A percentile compares a stretch with the other conserved stretches of the same genome.
Evolutionary conservation across 2,888 invertebrate species (phyloP).

Genomic region (Tenthredo distinguenda): DNA sequence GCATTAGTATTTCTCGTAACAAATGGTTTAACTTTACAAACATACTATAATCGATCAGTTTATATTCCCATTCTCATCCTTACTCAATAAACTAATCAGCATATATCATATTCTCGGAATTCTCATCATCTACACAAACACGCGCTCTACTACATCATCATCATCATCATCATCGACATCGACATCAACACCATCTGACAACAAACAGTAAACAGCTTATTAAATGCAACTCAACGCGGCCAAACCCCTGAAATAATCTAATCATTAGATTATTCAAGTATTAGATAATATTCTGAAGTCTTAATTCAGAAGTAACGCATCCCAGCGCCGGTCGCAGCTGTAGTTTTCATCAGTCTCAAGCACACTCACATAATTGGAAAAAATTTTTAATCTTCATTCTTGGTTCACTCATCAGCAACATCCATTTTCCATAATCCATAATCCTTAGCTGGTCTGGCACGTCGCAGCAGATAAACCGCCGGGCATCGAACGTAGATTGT

Average conservation of each 20-base stretch:
- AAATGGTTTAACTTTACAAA: conserved; percentile 51
- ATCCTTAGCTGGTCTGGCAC: conserved; percentile 66
- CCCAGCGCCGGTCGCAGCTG: conserved; percentile 52
- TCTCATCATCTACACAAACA: conserved; percentile 49
- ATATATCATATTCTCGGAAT: conserved; percentile 51
- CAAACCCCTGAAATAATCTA: background rate
- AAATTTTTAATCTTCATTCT: conserved; percentile 51
- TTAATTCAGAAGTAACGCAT: background rate
- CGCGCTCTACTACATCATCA: conserved; percentile 41
- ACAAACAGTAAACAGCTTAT: background rate
- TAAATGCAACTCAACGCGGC: background rate
- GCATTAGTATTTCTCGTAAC: conserved; percentile 43
- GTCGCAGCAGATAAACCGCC: conserved; percentile 51
- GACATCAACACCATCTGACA: background rate
- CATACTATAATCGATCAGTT: conserved; percentile 45
- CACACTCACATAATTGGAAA: conserved; percentile 47
- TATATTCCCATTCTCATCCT: conserved; percentile 27
- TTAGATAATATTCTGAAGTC: background rate
- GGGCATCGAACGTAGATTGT: conserved; percentile 57
- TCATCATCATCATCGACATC: background rate
- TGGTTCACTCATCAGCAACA: conserved; percentile 64
- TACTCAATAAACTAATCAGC: conserved; percentile 43
- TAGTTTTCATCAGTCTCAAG: conserved; percentile 49
- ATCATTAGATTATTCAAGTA: background rate
- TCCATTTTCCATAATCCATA: conserved; percentile 70